phyloP scores from a whole-genome alignment of 2,888 invertebrate genomes.

The Ormyrus rosae region DNA sequence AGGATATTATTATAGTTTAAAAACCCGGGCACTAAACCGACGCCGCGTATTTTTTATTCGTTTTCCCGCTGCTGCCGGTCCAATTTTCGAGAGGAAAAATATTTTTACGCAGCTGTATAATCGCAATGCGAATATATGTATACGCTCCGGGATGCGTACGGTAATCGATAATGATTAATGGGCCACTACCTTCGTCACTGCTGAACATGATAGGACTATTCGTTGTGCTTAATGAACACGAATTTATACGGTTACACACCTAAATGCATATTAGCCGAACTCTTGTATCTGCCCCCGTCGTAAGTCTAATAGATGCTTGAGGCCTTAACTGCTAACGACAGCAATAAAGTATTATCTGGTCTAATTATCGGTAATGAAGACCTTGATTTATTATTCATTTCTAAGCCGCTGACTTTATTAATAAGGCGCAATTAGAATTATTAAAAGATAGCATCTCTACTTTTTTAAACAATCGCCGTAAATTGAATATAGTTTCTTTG shows the following conservation, averaged over 20 bases:
- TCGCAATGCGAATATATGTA: neutral
- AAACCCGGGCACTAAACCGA: too few relatives aligned
- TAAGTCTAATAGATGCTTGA: slow-evolving; percentile 26
- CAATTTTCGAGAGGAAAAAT: neutral
- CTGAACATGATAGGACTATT: slow-evolving; percentile 30
- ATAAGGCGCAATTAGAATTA: too few relatives aligned
- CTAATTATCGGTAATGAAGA: slow-evolving; percentile 12
- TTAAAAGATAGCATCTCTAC: too few relatives aligned
- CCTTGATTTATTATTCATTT: neutral
- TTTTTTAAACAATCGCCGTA: too few relatives aligned
- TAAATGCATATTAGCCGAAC: slow-evolving; percentile 18
- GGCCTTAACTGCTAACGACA: slow-evolving; percentile 4
- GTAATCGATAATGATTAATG: slow-evolving; percentile 28
- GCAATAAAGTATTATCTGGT: neutral
- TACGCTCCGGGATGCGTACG: neutral
- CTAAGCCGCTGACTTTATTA: too few relatives aligned
- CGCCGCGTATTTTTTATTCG: too few relatives aligned
- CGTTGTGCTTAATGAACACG: slow-evolving; percentile 53
- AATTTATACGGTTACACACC: slow-evolving; percentile 43
- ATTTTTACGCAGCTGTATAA: neutral
- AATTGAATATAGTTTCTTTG: too few relatives aligned
- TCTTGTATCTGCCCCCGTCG: neutral
- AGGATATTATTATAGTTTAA: neutral
- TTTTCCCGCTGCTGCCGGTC: neutral
- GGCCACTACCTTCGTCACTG: neutral